Conservation (phyloP, 2,797 vertebrate genomes). For the Enteromius unitaeniatus region DNA sequence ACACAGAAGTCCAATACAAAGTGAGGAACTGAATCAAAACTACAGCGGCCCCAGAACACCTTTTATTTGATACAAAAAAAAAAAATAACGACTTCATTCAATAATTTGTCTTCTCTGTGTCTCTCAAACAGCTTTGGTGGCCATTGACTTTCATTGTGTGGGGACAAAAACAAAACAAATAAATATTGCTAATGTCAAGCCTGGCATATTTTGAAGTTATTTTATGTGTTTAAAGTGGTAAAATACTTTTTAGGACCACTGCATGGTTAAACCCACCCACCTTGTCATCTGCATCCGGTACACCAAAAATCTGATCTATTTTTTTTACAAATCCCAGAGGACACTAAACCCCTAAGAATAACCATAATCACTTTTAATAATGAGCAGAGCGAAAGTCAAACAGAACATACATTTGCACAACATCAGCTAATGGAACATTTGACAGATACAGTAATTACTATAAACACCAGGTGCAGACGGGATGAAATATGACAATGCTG, state of each 20-base stretch:
- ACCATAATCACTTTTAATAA: conserved; percentile 39
- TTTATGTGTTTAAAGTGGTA: background rate
- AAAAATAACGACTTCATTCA: no score
- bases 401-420: conserved; percentile 33
- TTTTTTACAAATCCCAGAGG: background rate
- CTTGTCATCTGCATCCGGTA: background rate
- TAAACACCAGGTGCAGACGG: conserved; percentile 62
- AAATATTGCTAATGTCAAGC: background rate
- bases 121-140: no score
- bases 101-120: no score
- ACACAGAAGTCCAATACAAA: background rate
- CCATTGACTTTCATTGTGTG: no score
- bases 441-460: conserved; percentile 66
- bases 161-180: background rate
- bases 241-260: background rate
- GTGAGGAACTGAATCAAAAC: background rate
- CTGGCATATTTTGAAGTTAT: background rate
- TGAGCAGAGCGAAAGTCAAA: conserved; percentile 1
- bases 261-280: background rate
- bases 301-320: background rate
- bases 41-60: background rate
- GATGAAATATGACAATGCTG: conserved; percentile 64
- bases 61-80: background rate
- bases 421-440: conserved; percentile 60
- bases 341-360: conserved; percentile 12